Conservation (phyloP, 2,113 vertebrate species). For the Thomomys bottae region DNA sequence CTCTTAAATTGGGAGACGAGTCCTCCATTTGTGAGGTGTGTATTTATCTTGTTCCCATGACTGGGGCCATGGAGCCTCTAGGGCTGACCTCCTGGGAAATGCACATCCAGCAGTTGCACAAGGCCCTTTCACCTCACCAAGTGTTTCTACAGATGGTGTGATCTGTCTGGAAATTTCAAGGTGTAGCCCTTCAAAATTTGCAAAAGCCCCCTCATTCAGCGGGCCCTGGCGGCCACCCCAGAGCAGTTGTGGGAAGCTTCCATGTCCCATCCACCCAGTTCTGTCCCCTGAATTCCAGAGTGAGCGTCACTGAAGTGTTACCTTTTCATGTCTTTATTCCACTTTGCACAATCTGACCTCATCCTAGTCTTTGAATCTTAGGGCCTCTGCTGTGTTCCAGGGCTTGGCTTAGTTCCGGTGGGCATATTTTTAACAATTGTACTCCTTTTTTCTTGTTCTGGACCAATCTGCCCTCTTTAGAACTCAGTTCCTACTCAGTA, state of each 20-base stretch:
- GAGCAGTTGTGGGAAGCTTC: neutral
- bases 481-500: neutral
- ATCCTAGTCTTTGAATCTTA: neutral
- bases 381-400: neutral
- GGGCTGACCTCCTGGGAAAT: neutral
- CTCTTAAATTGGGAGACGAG: neutral
- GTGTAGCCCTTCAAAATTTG: neutral
- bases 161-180: neutral
- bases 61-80: neutral
- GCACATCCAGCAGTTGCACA: neutral
- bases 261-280: neutral
- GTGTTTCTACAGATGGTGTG: neutral
- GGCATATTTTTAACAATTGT: neutral
- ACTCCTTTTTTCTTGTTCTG: neutral
- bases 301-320: neutral
- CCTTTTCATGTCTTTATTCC: neutral
- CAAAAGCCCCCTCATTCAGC: neutral
- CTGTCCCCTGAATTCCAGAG: neutral
- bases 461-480: neutral
- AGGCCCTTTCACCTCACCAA: neutral
- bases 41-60: neutral
- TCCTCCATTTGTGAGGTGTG: neutral
- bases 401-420: neutral
- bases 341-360: neutral
- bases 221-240: neutral